Evolutionary conservation across 2,888 invertebrate genomes (phyloP), one percentile per base, ranked within the genome.

Genomic region (Eumerus sabulonum): DNA sequence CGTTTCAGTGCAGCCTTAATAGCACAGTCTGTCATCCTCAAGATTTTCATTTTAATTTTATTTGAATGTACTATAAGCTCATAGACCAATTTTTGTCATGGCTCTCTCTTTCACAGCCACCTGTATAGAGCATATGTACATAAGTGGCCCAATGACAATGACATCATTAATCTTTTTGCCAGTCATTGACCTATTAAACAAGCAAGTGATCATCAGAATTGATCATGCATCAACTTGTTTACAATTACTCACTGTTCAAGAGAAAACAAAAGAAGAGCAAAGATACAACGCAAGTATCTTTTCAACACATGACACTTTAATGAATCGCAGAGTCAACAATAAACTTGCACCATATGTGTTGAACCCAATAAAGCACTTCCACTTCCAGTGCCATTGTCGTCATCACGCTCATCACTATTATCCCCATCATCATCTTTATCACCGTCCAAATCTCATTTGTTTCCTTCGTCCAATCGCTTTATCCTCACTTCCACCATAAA

Each of bases 221-320:
- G 63, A 76, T 63, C 74, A 57, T 74, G 47, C 45, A 45, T 38
- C 68, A 63, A 62, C 51, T 50, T 44, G 18, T 62, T 63, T 19
- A 50, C 0, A 48, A 51, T 14, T 50, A 17, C 45, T 38, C 63
- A 63, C 51, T 40, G 48, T 63, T 36, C 47, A 76, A 27, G 3
- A 59, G 57, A 57, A 5, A 62, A 47, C 4, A 27, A 56, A 35
- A 50, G 13, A 54, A 14, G 27, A 27, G n/a, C 27, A 27, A 27
- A 7, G 27, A 27, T 27, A 2, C 27, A 7, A 27, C 27, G 27
- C 27, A 27, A 27, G 27, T 27, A 27, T 44, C 17, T 74, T 84
- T 83, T 83, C 84, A 84, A 85, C 86, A 85, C 86, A 85, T 85
- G 84, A 84, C 84, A 85, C 83, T 85, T 85, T 84, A 86, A 86